Base-by-base conservation (phyloP, 2,888 invertebrate species). In the Gymnoscelis rufifasciata region DNA sequence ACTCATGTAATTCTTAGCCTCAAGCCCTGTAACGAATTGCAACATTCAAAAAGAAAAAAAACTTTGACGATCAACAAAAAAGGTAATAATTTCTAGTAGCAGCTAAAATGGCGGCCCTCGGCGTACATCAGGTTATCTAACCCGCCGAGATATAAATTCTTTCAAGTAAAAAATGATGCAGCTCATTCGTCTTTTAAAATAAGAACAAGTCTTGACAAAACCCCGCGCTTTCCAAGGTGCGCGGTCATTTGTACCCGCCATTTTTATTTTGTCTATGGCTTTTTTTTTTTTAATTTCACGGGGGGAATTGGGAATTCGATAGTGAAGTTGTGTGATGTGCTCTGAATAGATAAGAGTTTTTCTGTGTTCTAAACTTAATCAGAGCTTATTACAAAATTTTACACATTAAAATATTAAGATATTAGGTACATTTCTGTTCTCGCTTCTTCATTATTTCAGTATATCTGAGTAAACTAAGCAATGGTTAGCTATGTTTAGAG, bases 31-130 rank as follows among this genome's bases (percentile, higher is more conserved):
- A 45, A 42, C 42, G 45, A 50, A 45, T 43, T 50, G 38, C 33
- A 46, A 45, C 45, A 45, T 45, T 45, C 45, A 45, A 50, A 59
- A 52, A 48, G 60, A 48, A 56, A 54, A 56, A 59, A 67, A 59
- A 54, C 51, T 56, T 51, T 60, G 57, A 58, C 53, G 59, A 57
- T 46, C 63, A 59, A 54, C 60, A 59, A 57, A 52, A 64, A 43
- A 62, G 68, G 69, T 63, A 67, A 76, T 72, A 79, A 78, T 82
- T 78, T 80, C 74, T 73, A 78, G 82, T 81, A 81, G 79, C 81
- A 64, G 78, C 74, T 75, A 71, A 78, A 78, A 84, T 83, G 81
- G 83, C 79, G 51, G 66, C 71, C 66, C 60, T 56, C 57, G 60
- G 72, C 71, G 51, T 43, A 69, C 72, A 78, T 81, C 79, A 71